Evolutionary conservation across 1,140 invertebrate genomes (phyloP), one percentile per base, ranked within the genome.

Genomic region (Diplogasteroides magnus): DNA sequence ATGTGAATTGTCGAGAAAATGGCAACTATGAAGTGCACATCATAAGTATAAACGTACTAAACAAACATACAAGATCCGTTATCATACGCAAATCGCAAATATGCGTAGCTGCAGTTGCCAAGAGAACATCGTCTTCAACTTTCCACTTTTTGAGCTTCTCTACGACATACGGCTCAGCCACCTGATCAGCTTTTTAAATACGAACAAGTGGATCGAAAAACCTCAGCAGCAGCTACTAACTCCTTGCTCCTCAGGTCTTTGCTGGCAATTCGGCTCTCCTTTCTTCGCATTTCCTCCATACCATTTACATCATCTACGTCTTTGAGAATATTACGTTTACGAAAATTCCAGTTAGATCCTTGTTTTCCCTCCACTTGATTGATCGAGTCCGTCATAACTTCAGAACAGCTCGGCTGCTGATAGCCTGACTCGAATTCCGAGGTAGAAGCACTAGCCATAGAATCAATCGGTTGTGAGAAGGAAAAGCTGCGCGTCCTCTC

Each of bases 51-150:
- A 75, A 55, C 59, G 31, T 28, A 69, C 31, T 69, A 67, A 67
- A 6, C n/a, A n/a, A n/a, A 67, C 25, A 31, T 32, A 56, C 15
- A 69, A 57, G 29, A 74, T 62, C 63, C 58, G 57, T 32, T 14
- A 65, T 61, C 14, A 74, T 71, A 15, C 71, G 60, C 55, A 29
- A 79, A 65, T 83, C 80, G 74, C 83, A 85, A 84, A 91, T 91
- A 84, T 97, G 94, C 80, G 93, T 90, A 13, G 97, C 91, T 73
- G 91, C 92, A 76, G 91, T 89, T 71, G 98, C 93, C 0, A 98
- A 85, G 1, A 91, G 90, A 6, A 97, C 85, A 86, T 98, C 96
- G 87, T 98, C 96, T 31, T 91, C 90, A 19, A 94, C 92, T 83
- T 97, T 97, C 94, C 95, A 98, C 73, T 92, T 86, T 0, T 93